These are phyloP conservation scores for Shargacucullia verbasci DNA, from an alignment of 2,888 invertebrate genomes.

Conservation along the genomic window DNA sequence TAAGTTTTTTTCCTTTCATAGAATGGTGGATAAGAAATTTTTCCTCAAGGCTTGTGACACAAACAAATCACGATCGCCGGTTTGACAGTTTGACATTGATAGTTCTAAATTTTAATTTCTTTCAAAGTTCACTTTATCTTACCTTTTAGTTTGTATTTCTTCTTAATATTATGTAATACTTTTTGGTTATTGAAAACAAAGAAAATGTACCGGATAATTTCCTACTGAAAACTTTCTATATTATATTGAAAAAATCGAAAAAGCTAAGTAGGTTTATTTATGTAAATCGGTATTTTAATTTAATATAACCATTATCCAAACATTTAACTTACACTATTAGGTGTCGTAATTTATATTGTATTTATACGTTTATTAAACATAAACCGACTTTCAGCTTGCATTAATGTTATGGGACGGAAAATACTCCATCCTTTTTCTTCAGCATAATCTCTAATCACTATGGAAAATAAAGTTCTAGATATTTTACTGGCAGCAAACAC, in stretches of 20 bases:
- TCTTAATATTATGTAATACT: conserved; percentile 26
- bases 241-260: too few relatives aligned
- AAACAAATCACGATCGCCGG: conserved; percentile 78
- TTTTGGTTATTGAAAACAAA: background rate
- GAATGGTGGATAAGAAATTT: conserved; percentile 71
- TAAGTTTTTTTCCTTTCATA: conserved; percentile 62
- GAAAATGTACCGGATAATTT: too few relatives aligned
- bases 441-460: background rate
- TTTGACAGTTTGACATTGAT: conserved; percentile 64
- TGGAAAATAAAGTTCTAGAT: conserved; percentile 6
- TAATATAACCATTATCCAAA: background rate
- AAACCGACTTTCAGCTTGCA: too few relatives aligned
- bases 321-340: too few relatives aligned
- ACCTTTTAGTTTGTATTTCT: conserved; percentile 16
- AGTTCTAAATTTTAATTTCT: conserved; percentile 62
- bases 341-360: too few relatives aligned
- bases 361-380: too few relatives aligned
- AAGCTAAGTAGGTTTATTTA: too few relatives aligned
- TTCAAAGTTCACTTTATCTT: conserved; percentile 1
- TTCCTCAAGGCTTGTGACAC: conserved; percentile 57
- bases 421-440: too few relatives aligned
- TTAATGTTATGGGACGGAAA: too few relatives aligned
- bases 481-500: conserved; percentile 48
- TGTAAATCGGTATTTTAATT: too few relatives aligned
- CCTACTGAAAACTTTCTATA: background rate